A percentile compares a stretch with the other conserved stretches of the same genome.
phyloP scores from a whole-genome alignment of 2,113 vertebrate genomes.

The Apus apus region DNA sequence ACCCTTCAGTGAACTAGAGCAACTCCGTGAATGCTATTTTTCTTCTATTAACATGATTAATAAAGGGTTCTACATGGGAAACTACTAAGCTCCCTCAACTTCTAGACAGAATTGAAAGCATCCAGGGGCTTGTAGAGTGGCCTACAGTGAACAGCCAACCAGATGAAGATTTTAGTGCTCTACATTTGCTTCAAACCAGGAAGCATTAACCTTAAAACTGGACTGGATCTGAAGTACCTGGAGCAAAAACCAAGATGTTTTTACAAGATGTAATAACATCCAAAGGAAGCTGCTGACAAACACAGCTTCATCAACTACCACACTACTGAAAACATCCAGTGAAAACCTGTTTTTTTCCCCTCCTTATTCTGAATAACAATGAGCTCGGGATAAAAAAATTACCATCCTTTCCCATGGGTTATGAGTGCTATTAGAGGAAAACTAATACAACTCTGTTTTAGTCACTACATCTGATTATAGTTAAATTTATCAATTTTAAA shows the following conservation, averaged over 20 bases:
- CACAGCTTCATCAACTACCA: not conserved
- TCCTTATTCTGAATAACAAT: slow-evolving; percentile 1
- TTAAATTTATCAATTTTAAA: not conserved
- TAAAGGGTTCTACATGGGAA: not conserved
- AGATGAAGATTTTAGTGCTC: not conserved
- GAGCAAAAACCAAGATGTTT: not conserved
- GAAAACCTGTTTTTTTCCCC: not conserved
- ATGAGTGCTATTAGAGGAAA: not conserved
- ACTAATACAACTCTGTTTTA: not conserved
- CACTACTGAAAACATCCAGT: not conserved
- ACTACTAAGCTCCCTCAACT: not conserved
- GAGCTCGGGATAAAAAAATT: not conserved
- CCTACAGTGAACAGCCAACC: not conserved
- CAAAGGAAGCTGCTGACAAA: not conserved
- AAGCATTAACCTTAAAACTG: not conserved
- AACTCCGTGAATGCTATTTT: not conserved
- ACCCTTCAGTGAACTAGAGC: not conserved
- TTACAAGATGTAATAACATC: not conserved
- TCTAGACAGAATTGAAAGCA: not conserved
- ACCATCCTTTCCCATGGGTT: not conserved
- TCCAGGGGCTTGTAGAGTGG: not conserved
- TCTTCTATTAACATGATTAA: not conserved
- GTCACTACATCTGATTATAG: not conserved
- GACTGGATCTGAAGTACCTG: not conserved
- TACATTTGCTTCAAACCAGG: not conserved